Percentiles rank a stretch among this genome's conserved stretches.
phyloP scores from a whole-genome alignment of 35 echinoderm and acorn worm species.

The Apostichopus californicus region DNA sequence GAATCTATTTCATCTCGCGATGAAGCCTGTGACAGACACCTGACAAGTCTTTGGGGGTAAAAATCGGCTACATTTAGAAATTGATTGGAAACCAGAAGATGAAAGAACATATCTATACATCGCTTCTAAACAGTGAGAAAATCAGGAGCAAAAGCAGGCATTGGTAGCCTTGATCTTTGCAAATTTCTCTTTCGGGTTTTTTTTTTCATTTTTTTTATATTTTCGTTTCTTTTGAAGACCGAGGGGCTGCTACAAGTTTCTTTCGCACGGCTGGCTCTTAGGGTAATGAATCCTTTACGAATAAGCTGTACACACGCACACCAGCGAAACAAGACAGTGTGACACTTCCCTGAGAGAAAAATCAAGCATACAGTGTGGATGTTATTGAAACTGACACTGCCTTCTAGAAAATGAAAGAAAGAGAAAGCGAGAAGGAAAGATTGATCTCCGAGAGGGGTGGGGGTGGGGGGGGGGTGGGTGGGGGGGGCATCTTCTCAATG shows the following conservation, averaged over 20 bases:
- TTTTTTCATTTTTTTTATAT: background rate
- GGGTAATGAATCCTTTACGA: background rate
- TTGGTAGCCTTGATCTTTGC: background rate
- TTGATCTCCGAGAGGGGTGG: no score
- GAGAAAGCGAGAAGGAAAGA: no score
- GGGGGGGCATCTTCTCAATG: no score
- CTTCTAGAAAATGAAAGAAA: no score
- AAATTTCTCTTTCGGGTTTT: background rate
- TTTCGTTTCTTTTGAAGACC: background rate
- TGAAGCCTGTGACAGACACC: background rate
- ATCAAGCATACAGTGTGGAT: no score
- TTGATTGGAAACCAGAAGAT: background rate
- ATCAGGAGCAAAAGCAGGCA: background rate
- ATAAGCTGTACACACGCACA: background rate
- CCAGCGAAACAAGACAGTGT: background rate
- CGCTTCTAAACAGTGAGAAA: background rate
- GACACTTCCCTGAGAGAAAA: conserved; percentile 17
- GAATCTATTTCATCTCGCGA: background rate
- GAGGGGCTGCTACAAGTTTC: background rate
- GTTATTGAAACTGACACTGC: no score
- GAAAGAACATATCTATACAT: background rate
- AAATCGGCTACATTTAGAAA: background rate
- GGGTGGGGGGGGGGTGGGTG: no score
- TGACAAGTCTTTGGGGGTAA: background rate
- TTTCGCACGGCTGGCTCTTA: background rate